Conservation (phyloP, 1,140 invertebrate species). For the Ooceraea biroi region DNA sequence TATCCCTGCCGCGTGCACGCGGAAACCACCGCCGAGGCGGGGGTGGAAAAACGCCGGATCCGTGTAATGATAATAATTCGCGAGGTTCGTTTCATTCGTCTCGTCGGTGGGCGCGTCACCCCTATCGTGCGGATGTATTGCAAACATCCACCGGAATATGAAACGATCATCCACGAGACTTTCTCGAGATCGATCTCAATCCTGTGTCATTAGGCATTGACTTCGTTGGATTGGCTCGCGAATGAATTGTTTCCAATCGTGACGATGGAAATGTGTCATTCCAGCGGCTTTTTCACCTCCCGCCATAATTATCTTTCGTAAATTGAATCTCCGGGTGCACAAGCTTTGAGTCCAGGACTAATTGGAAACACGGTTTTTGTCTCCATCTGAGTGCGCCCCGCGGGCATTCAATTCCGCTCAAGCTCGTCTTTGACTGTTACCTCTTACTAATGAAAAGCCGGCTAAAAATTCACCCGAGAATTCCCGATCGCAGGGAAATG, state of each 20-base stretch:
- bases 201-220: not conserved
- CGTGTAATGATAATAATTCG: slow-evolving; percentile 43
- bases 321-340: not conserved
- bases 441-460: slow-evolving; percentile 1
- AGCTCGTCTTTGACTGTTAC: not conserved
- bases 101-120: slow-evolving; percentile 1
- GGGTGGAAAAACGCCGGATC: not conserved
- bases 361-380: not conserved
- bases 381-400: not conserved
- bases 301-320: not conserved
- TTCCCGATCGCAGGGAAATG: slow-evolving; percentile 26
- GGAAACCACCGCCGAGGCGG: slow-evolving; percentile 26
- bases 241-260: slow-evolving; percentile 4
- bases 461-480: slow-evolving; percentile 17
- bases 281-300: not conserved
- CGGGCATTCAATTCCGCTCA: not conserved
- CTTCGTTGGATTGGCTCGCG: not conserved
- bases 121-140: not conserved
- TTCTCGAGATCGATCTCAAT: not conserved
- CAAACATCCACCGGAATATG: slow-evolving; percentile 4
- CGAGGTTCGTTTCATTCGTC: slow-evolving; percentile 30
- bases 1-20: slow-evolving; percentile 21
- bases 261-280: not conserved
- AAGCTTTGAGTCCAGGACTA: not conserved
- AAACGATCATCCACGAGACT: not conserved